Percentiles rank a stretch among this genome's conserved stretches.
Conservation (phyloP, 2,113 vertebrate genomes). For the Urocitellus parryii region DNA sequence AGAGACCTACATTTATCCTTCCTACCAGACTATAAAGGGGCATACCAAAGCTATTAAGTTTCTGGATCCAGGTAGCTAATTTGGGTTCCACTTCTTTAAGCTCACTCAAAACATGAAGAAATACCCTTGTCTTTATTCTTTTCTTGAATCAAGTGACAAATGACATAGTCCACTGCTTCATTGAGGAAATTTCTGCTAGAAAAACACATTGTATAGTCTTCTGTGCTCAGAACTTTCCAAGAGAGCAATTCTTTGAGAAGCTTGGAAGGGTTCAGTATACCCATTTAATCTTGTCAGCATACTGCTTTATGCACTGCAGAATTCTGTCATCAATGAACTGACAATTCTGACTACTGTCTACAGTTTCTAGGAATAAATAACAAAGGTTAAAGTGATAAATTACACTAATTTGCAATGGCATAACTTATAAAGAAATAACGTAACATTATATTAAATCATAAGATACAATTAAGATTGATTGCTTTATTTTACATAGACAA, state of each 20-base stretch:
- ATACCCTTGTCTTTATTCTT: slow-evolving; percentile 89
- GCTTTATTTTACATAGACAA: slow-evolving; percentile 9
- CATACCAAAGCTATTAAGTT: slow-evolving; percentile 91
- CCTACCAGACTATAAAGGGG: neutral
- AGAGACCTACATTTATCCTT: neutral
- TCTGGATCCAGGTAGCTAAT: slow-evolving; percentile 90
- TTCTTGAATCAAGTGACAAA: slow-evolving; percentile 87
- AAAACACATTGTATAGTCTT: slow-evolving; percentile 83
- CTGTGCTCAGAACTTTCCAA: slow-evolving; percentile 90
- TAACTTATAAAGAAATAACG: neutral
- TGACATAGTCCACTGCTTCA: slow-evolving; percentile 86
- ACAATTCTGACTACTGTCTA: slow-evolving; percentile 68
- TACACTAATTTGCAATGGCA: neutral
- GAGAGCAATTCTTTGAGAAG: slow-evolving; percentile 86
- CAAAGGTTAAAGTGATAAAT: neutral
- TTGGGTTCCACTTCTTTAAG: slow-evolving; percentile 87
- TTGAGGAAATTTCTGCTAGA: slow-evolving; percentile 50
- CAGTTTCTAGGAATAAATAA: neutral
- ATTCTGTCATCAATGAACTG: slow-evolving; percentile 88
- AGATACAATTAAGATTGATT: neutral
- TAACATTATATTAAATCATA: neutral
- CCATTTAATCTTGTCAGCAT: slow-evolving; percentile 87
- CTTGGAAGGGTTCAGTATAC: slow-evolving; percentile 75
- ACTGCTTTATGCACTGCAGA: slow-evolving; percentile 90
- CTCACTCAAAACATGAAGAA: slow-evolving; percentile 90